phyloP scores from a whole-genome alignment of 2,113 vertebrate genomes.

The Empidonax alnorum region DNA sequence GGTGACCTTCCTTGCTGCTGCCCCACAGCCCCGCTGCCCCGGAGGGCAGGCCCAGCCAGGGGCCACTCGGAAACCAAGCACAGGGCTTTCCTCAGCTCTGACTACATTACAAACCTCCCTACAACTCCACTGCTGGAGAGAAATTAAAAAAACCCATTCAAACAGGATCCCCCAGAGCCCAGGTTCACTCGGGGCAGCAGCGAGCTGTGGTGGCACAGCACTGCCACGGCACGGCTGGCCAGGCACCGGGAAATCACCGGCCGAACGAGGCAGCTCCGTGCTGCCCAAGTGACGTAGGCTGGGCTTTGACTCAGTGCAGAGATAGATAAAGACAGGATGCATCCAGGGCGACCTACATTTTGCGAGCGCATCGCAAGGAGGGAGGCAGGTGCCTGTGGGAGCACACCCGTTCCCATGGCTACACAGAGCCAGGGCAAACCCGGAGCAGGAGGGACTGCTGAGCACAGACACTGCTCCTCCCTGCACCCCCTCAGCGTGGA shows the following conservation, averaged over 20 bases:
- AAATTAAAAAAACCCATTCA: neutral
- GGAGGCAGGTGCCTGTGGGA: neutral
- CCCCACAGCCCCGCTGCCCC: accelerated
- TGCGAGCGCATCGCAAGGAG: accelerated
- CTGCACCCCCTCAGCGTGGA: neutral
- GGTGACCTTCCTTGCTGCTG: neutral
- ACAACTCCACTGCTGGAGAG: neutral
- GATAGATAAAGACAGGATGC: neutral
- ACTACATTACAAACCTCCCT: neutral
- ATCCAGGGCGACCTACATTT: neutral
- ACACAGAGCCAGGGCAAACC: accelerated
- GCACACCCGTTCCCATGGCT: neutral
- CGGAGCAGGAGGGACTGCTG: neutral
- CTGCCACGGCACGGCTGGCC: neutral
- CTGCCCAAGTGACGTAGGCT: neutral
- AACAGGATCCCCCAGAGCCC: neutral
- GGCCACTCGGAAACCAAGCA: neutral
- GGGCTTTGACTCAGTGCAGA: neutral
- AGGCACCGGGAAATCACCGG: neutral
- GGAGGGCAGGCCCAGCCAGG: accelerated
- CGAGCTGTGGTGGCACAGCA: neutral
- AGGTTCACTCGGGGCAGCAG: neutral
- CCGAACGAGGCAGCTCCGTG: neutral
- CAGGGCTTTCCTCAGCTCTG: neutral
- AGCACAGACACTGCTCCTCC: neutral